Evolutionary conservation across 2,888 invertebrate species (phyloP), one percentile per base, ranked within the genome.

Genomic region (Crepidodera aurea): DNA sequence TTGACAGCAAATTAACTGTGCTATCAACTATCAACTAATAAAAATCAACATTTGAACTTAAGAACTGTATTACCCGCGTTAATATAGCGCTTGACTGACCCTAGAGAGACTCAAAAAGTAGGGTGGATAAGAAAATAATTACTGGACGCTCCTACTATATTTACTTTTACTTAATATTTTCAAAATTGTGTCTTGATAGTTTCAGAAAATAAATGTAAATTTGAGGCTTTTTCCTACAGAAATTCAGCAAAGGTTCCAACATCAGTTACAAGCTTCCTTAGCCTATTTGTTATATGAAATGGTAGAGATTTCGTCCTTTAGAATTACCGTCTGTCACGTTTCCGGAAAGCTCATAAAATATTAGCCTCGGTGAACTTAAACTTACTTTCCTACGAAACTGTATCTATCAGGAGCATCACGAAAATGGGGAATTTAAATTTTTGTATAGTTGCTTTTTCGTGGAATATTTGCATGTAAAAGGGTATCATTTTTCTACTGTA

Each of bases 251-350:
- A 10, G 25, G n/a, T 12, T 8, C 19, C 1, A 44, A n/a, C 44
- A 44, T 44, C 44, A 44, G 44, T 22, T 44, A 44, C n/a, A 22
- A 44, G 22, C 19, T 44, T 44, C 44, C 22, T 22, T 22, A 44
- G 12, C 16, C 22, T 44, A 44, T 44, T 44, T 44, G 22, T 44
- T 44, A n/a, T 10, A 8, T 22, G 8, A 44, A 44, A 22, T 44
- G 19, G 44, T 12, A 44, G 44, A 44, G 44, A 44, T 44, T 44
- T 22, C 44, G 22, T 22, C 10, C 19, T 22, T 44, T 44, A 10
- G 44, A 44, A 44, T 44, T 44, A 22, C 44, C 22, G 44, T 44
- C 44, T 44, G 44, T 44, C 44, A 44, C 44, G 44, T 44, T 44
- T 44, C 44, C 12, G n/a, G 22, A 44, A 22, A 44, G 44, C 44